A percentile compares a stretch with the other conserved stretches of the same genome.
Evolutionary conservation across 2,113 vertebrate species (phyloP).

Genomic region (Callipepla squamata): DNA sequence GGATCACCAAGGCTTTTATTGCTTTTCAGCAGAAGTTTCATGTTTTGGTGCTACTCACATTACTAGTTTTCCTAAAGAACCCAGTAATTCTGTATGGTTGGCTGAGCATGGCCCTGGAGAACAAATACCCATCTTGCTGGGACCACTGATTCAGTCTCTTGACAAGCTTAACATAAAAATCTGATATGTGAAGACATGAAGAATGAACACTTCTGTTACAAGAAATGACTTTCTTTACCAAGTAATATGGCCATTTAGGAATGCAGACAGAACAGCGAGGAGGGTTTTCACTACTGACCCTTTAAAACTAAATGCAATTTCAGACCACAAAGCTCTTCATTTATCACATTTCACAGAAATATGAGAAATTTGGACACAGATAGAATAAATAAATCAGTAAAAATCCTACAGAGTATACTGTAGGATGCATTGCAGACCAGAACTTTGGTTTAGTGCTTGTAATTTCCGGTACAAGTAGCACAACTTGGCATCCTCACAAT

Average conservation of each 20-base stretch:
- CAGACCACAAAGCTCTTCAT: background rate
- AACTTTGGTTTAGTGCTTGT: background rate
- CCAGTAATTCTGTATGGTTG: background rate
- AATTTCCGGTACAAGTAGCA: background rate
- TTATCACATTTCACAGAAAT: background rate
- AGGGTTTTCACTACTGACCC: background rate
- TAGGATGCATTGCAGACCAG: background rate
- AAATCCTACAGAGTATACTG: background rate
- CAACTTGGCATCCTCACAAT: background rate
- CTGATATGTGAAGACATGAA: background rate
- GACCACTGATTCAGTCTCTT: background rate
- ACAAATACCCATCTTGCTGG: background rate
- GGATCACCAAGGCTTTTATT: background rate
- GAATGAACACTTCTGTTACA: background rate
- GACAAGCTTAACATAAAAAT: background rate
- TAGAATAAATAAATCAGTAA: constrained; percentile 14
- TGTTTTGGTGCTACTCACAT: background rate
- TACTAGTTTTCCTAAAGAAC: background rate
- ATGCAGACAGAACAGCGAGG: background rate
- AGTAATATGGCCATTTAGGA: background rate
- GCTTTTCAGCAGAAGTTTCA: background rate
- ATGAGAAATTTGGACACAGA: background rate
- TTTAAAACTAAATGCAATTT: background rate
- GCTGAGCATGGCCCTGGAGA: background rate
- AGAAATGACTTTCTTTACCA: background rate